phyloP scores from a whole-genome alignment of 1,140 invertebrate species.

The Metopolophium dirhodum region DNA sequence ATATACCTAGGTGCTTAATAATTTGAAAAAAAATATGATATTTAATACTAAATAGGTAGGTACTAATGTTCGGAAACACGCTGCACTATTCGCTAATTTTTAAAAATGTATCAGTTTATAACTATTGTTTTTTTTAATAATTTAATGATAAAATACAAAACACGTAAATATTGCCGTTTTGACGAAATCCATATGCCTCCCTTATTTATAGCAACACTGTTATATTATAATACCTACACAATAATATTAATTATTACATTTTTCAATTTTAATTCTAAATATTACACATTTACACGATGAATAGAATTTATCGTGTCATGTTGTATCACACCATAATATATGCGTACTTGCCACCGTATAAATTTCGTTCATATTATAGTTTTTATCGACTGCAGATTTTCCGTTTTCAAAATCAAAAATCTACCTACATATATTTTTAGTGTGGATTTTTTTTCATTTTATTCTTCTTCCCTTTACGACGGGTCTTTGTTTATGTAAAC shows the following conservation, averaged over 20 bases:
- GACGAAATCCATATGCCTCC: background rate
- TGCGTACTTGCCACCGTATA: background rate
- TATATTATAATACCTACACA: background rate
- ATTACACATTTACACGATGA: background rate
- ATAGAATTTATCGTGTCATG: background rate
- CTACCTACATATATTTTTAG: background rate
- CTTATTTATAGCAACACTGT: no score
- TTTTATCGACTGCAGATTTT: background rate
- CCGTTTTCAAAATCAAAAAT: slow-evolving; percentile 12
- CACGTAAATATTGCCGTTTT: background rate
- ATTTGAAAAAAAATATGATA: no score
- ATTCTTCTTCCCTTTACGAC: background rate
- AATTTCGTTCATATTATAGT: background rate
- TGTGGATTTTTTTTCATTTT: background rate
- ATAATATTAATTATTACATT: background rate
- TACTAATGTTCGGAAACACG: no score
- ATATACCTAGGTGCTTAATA: no score
- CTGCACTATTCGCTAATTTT: no score
- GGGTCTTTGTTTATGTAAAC: slow-evolving; percentile 13
- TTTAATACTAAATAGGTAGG: no score
- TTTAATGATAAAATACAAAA: background rate
- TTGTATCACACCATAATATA: background rate
- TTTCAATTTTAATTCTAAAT: background rate
- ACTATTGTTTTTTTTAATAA: background rate
- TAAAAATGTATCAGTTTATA: background rate